Evolutionary conservation across 2,113 vertebrate genomes (phyloP).

Genomic region (Gymnorhina tibicen): DNA sequence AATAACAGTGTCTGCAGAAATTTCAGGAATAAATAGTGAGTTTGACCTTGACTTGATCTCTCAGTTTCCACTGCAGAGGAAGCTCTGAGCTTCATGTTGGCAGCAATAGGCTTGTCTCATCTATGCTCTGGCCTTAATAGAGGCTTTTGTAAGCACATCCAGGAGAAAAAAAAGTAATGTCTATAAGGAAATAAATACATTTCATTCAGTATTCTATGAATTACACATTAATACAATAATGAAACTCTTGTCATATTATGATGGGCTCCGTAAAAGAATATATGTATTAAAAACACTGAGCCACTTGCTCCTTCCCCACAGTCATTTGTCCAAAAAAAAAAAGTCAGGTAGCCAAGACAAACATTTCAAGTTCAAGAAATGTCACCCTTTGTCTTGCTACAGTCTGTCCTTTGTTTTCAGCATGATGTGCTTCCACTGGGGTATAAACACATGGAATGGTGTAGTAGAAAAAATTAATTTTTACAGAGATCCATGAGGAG

Average conservation of each 20-base stretch:
- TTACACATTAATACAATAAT: background rate
- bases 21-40: conserved; percentile 51
- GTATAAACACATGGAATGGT: background rate
- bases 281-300: background rate
- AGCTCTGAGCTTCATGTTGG: conserved; percentile 42
- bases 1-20: conserved; percentile 60
- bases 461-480: background rate
- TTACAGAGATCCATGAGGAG: background rate
- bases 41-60: conserved; percentile 56
- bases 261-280: background rate
- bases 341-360: background rate
- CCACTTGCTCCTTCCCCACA: background rate
- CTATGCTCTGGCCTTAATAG: background rate
- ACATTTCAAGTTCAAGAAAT: background rate
- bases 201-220: background rate
- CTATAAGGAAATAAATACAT: background rate
- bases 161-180: background rate
- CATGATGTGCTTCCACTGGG: background rate
- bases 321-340: background rate
- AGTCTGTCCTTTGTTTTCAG: background rate
- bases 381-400: background rate
- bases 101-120: background rate
- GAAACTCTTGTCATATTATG: background rate
- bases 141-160: background rate
- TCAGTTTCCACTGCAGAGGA: conserved; percentile 42